phyloP scores from a whole-genome alignment of 2,113 vertebrate genomes.

The Shinisaurus crocodilurus region DNA sequence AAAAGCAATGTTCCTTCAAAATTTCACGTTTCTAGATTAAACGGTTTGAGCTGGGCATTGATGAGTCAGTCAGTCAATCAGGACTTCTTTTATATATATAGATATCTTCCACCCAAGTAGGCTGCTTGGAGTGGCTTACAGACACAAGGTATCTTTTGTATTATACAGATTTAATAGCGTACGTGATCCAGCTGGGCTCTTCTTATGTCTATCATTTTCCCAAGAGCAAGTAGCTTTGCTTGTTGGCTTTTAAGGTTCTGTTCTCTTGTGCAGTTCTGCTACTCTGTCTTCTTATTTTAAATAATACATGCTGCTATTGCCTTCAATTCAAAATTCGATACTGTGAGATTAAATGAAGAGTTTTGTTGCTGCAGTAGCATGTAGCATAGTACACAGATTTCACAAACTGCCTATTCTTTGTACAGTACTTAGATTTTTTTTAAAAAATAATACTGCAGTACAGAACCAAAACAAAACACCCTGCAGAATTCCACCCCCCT shows the following conservation, averaged over 20 bases:
- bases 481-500: not conserved
- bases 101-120: not conserved
- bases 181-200: not conserved
- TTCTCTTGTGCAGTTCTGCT: not conserved
- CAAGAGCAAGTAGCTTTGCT: not conserved
- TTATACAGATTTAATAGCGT: not conserved
- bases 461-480: not conserved
- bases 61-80: too few species aligned
- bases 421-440: not conserved
- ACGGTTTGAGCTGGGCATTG: too few species aligned
- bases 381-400: not conserved
- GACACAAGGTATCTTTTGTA: not conserved
- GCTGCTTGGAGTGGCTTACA: not conserved
- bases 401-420: not conserved
- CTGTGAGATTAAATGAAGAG: conserved; percentile 2
- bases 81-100: too few species aligned
- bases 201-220: not conserved
- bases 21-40: too few species aligned
- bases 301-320: not conserved
- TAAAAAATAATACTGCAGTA: not conserved
- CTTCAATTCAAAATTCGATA: not conserved
- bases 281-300: not conserved
- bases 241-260: not conserved
- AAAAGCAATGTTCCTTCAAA: too few species aligned
- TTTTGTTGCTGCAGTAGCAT: not conserved